These are phyloP conservation scores for Dolichopus griseipennis DNA, from an alignment of 2,888 invertebrate species.

Conservation along the genomic window DNA sequence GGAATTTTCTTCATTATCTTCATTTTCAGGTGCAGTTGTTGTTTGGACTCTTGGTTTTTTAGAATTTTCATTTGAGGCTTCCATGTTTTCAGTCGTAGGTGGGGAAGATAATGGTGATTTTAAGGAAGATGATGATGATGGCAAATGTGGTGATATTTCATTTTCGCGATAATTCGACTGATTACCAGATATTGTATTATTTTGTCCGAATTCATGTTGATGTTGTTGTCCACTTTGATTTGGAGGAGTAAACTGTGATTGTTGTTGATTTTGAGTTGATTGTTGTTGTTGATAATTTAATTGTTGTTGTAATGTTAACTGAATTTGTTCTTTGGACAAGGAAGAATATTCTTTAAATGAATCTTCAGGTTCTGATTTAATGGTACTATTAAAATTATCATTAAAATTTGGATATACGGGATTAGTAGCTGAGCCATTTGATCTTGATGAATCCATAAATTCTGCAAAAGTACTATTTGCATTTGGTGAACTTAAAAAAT, in stretches of 20 bases:
- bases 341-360: not conserved
- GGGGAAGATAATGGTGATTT: constrained; percentile 38
- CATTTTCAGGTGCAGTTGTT: constrained; percentile 21
- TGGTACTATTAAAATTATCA: constrained; percentile 9
- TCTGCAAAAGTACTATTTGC: constrained; percentile 38
- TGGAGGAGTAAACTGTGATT: constrained; percentile 26
- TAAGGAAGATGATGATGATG: constrained; percentile 42
- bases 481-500: constrained; percentile 38
- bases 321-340: constrained; percentile 3
- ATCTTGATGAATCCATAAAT: constrained; percentile 39
- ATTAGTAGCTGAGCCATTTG: constrained; percentile 33
- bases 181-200: constrained; percentile 17
- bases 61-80: constrained; percentile 22
- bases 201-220: constrained; percentile 26
- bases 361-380: constrained; percentile 18
- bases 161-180: constrained; percentile 10
- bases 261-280: constrained; percentile 29
- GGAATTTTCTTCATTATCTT: constrained; percentile 22
- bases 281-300: constrained; percentile 27
- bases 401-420: constrained; percentile 11
- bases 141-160: constrained; percentile 20
- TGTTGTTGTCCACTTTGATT: constrained; percentile 34
- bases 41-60: constrained; percentile 37
- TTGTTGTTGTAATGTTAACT: constrained; percentile 2
- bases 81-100: constrained; percentile 27